These are phyloP conservation scores for Sialia sialis DNA, from an alignment of 2,113 vertebrate species.

Conservation along the genomic window DNA sequence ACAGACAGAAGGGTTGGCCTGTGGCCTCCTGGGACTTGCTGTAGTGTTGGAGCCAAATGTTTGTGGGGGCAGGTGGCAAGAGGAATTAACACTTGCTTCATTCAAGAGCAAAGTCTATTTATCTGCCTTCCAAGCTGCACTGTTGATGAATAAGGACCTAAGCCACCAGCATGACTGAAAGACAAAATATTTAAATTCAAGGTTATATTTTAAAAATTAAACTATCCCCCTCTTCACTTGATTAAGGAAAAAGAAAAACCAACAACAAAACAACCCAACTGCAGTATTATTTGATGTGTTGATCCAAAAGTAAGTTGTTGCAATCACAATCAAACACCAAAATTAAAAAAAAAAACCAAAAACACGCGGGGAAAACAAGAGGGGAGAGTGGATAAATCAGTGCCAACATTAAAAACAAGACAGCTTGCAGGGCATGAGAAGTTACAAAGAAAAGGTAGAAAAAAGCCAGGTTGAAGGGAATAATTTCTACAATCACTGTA, in stretches of 20 bases:
- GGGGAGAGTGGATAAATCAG: background rate
- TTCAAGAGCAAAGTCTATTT: conserved; percentile 16
- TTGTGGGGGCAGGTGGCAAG: conserved; percentile 16
- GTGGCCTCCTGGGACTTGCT: background rate
- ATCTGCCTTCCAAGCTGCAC: background rate
- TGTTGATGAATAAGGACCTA: background rate
- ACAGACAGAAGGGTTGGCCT: background rate
- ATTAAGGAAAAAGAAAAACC: background rate
- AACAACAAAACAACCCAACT: too few relatives aligned
- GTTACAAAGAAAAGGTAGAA: background rate
- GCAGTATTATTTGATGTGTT: background rate
- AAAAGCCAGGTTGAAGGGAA: background rate
- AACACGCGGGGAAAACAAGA: background rate
- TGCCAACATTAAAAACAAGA: background rate
- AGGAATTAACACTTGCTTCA: conserved; percentile 30
- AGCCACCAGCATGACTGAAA: background rate
- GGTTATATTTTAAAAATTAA: background rate
- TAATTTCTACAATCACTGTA: background rate
- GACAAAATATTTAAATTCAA: background rate
- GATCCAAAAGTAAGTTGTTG: background rate
- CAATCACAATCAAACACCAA: background rate
- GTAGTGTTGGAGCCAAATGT: background rate
- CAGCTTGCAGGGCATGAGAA: background rate
- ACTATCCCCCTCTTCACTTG: background rate
- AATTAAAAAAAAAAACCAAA: background rate